Evolutionary conservation across 1,140 invertebrate genomes (phyloP).

Genomic region (Drosophila mojavensis): DNA sequence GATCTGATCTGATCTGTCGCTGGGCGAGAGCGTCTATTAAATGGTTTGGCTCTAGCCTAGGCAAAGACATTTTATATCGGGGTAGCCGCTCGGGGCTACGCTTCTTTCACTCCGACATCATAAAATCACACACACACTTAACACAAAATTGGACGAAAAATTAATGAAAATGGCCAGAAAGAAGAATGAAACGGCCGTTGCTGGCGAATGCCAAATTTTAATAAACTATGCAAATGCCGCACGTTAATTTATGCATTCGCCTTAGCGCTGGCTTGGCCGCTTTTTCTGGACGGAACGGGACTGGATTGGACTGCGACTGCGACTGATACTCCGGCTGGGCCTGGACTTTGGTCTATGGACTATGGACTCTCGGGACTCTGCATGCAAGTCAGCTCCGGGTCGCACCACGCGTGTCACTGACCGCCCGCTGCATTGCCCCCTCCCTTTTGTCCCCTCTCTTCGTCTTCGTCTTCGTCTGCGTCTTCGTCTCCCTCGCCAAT

Average conservation of each 20-base stretch:
- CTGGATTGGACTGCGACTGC: no score
- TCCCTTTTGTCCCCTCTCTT: not conserved
- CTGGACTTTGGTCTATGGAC: not conserved
- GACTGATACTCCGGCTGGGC: not conserved
- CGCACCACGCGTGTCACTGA: constrained; percentile 16
- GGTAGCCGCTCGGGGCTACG: constrained; percentile 19
- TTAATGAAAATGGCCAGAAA: constrained; percentile 37
- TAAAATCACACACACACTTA: constrained; percentile 46
- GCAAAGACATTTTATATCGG: constrained; percentile 78
- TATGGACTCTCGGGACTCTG: not conserved
- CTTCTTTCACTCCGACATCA: constrained; percentile 33
- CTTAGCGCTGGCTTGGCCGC: no score
- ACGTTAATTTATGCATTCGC: constrained; percentile 54
- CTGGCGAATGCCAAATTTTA: constrained; percentile 44
- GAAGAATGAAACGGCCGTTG: constrained; percentile 24
- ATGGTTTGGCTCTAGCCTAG: constrained; percentile 62
- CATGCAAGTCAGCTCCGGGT: not conserved
- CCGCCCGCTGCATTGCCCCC: constrained; percentile 7
- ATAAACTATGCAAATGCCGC: constrained; percentile 76
- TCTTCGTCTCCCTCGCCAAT: not conserved
- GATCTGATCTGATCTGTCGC: constrained; percentile 43
- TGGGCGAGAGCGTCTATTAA: constrained; percentile 68
- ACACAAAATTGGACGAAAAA: constrained; percentile 56
- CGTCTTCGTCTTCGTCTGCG: no score
- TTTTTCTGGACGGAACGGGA: no score